Evolutionary conservation across 2,797 vertebrate species (phyloP), one percentile per base, ranked within the genome.

Genomic region (Spea hammondii): DNA sequence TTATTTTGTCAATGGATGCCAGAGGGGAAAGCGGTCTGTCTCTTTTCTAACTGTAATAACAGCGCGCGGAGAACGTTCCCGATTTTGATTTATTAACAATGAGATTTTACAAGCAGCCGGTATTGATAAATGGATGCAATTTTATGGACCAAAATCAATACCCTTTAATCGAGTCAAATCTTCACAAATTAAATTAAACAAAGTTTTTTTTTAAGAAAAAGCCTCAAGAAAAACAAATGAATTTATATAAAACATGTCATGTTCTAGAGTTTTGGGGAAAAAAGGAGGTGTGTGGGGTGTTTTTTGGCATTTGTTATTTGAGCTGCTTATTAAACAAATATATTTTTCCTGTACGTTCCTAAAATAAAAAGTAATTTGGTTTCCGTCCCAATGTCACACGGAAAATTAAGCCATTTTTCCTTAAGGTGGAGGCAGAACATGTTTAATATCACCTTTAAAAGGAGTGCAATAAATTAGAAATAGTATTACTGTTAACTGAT

Each of bases 131-230:
- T 88, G 83, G 83, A 59, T 83, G 80, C 79, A 87, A 86, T 89
- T 88, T 89, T 83, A 84, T 76, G 59, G 68, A 72, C 79, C 69
- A 64, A 74, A 88, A 85, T 92, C 90, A 73, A 91, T 91, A 85
- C 50, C 78, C 85, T 87, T 87, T 90, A 89, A 90, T 90, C 84
- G 86, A 89, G 88, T 87, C 86, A 84, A 84, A 87, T 86, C 65
- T 48, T 71, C 83, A 73, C 83, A 83, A 86, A 90, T 88, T 87
- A 82, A 88, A 89, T 90, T 89, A 89, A 87, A 79, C 84, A 45
- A 72, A 79, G 80, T 5, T 59, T 83, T 81, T 74, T 83, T 81
- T 74, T 66, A 76, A 83, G 70, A 60, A 84, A 83, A 72, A 62
- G 70, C 80, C 84, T 74, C 79, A 3, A 78, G 88, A 79, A 11